These are phyloP conservation scores for Amphibalanus amphitrite DNA, from an alignment of 1,140 invertebrate genomes.

Conservation along the genomic window DNA sequence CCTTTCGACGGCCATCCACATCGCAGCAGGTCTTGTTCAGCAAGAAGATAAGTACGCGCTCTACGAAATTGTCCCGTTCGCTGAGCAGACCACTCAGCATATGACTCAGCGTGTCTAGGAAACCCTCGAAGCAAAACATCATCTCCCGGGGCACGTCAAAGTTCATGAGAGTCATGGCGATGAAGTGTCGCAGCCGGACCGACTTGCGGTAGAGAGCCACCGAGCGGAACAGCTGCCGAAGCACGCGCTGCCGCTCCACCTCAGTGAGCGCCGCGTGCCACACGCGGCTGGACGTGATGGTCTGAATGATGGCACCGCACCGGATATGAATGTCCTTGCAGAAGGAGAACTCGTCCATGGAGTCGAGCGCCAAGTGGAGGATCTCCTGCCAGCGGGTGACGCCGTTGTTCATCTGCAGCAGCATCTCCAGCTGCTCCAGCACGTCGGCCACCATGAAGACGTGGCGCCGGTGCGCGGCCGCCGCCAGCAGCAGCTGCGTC, in stretches of 20 bases:
- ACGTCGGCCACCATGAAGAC: background rate
- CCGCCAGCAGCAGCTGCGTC: constrained; percentile 67
- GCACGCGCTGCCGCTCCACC: constrained; percentile 34
- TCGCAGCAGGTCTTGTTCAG: constrained; percentile 90
- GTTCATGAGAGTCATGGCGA: background rate
- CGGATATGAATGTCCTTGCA: background rate
- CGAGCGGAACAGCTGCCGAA: background rate
- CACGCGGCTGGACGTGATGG: background rate
- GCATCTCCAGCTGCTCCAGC: background rate
- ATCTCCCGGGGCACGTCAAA: background rate
- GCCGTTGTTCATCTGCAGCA: background rate
- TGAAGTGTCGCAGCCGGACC: background rate
- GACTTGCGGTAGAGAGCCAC: background rate
- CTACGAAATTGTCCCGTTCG: constrained; percentile 44
- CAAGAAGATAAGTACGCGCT: constrained; percentile 83
- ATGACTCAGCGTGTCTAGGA: background rate
- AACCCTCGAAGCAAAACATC: background rate
- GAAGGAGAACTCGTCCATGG: background rate
- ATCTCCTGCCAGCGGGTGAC: background rate
- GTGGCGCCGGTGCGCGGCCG: constrained; percentile 25
- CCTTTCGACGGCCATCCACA: constrained; percentile 80
- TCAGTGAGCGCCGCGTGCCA: background rate
- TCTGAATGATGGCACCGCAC: background rate
- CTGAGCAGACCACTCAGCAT: background rate
- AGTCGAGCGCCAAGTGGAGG: background rate